A percentile compares a stretch with the other conserved stretches of the same genome.
Evolutionary conservation across 2,113 vertebrate genomes (phyloP).

Genomic region (Chionomys nivalis): DNA sequence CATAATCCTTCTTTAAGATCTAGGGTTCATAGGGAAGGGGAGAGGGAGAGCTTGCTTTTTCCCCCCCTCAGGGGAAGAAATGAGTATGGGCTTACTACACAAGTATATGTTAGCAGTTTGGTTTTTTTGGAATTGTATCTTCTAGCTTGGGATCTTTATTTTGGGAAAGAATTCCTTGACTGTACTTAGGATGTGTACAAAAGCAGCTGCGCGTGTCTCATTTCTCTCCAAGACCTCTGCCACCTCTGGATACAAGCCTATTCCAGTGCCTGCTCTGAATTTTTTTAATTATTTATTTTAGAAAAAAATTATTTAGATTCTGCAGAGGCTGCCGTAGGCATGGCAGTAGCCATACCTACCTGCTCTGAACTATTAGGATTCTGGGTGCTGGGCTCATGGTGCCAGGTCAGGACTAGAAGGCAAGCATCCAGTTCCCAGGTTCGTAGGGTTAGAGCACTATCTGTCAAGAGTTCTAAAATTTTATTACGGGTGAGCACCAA

Average conservation of each 20-base stretch:
- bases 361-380: background rate
- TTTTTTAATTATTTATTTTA: background rate
- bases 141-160: conserved; percentile 46
- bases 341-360: background rate
- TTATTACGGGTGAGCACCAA: background rate
- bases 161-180: background rate
- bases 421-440: background rate
- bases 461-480: background rate
- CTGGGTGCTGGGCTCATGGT: background rate
- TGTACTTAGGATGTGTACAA: background rate
- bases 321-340: background rate
- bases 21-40: background rate
- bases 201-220: background rate
- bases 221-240: background rate
- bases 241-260: background rate
- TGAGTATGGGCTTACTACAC: background rate
- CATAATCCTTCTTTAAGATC: conserved; percentile 30
- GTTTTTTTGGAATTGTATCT: conserved; percentile 37
- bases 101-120: background rate
- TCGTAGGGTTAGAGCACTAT: background rate
- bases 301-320: background rate
- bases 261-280: background rate
- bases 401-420: background rate
- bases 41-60: background rate
- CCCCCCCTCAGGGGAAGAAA: conserved; percentile 11